These are phyloP conservation scores for Buphagus erythrorhynchus DNA, from an alignment of 2,797 vertebrate genomes.

Conservation along the genomic window DNA sequence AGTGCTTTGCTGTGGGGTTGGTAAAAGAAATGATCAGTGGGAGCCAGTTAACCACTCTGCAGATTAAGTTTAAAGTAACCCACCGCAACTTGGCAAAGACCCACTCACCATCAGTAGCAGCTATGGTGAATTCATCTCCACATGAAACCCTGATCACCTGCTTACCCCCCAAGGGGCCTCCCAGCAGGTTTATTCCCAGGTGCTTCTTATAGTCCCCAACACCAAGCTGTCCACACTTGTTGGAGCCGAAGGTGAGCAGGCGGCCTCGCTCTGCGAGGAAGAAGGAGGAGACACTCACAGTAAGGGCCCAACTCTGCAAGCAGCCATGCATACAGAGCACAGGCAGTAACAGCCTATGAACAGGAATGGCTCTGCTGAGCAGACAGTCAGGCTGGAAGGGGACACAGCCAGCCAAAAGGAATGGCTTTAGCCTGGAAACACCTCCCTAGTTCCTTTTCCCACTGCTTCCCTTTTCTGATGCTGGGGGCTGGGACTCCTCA, in stretches of 20 bases:
- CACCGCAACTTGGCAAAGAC: not conserved
- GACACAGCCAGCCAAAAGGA: not conserved
- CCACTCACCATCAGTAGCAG: constrained; percentile 92
- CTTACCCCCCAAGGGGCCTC: constrained; percentile 94
- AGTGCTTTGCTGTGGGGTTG: rapidly evolving
- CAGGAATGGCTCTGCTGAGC: not conserved
- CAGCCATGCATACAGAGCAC: not conserved
- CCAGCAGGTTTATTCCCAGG: constrained; percentile 90
- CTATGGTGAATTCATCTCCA: constrained; percentile 97
- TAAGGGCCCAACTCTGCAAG: not conserved
- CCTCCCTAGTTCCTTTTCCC: not conserved
- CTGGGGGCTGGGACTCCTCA: not conserved
- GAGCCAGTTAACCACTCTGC: not conserved
- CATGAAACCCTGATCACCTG: constrained; percentile 93
- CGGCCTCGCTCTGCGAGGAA: constrained; percentile 86
- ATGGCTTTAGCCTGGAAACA: not conserved
- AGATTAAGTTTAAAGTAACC: not conserved
- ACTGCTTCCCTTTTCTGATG: not conserved
- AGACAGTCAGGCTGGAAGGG: not conserved
- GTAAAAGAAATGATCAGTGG: not conserved
- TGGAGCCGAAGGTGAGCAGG: constrained; percentile 95
- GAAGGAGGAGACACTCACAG: constrained; percentile 16
- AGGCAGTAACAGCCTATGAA: not conserved
- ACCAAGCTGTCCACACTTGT: constrained; percentile 95
- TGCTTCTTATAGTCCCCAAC: constrained; percentile 97